A percentile compares a stretch with the other conserved stretches of the same genome.
These are phyloP conservation scores for Echinops telfairi DNA, from an alignment of 2,113 vertebrate genomes.

Conservation along the genomic window DNA sequence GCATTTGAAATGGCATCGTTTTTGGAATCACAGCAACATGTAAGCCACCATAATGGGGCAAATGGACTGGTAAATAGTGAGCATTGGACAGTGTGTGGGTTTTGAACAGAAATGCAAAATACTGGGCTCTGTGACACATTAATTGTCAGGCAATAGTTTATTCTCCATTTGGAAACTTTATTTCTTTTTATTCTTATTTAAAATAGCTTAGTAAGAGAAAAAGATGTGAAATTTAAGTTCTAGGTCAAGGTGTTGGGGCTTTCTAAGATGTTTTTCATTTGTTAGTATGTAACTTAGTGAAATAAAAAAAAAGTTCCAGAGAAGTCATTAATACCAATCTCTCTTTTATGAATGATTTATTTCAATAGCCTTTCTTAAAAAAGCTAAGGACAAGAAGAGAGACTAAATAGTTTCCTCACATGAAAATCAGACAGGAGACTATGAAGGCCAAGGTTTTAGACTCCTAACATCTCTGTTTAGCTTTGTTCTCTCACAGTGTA, in stretches of 20 bases:
- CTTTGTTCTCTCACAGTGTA: neutral
- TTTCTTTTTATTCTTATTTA: constrained; percentile 60
- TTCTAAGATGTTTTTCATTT: constrained; percentile 47
- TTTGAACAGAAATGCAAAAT: constrained; percentile 47
- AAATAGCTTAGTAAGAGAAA: constrained; percentile 35
- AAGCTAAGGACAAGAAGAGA: neutral
- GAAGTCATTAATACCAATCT: constrained; percentile 62
- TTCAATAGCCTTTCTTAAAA: constrained; percentile 25
- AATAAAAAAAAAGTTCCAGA: constrained; percentile 24
- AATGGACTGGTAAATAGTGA: neutral
- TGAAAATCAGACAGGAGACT: neutral
- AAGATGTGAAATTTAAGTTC: neutral
- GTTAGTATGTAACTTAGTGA: constrained; percentile 64
- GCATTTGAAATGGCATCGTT: too few species aligned
- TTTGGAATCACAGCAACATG: too few species aligned
- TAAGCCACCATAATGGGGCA: too few species aligned
- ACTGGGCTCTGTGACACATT: neutral
- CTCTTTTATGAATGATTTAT: constrained; percentile 40
- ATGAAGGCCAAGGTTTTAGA: neutral
- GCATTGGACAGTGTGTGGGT: neutral
- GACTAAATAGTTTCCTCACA: neutral
- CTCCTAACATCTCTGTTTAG: neutral
- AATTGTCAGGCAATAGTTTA: neutral
- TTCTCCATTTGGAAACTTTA: neutral
- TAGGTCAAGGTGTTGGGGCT: neutral